These are phyloP conservation scores for Colaptes auratus DNA, from an alignment of 2,113 vertebrate genomes.

Conservation along the genomic window DNA sequence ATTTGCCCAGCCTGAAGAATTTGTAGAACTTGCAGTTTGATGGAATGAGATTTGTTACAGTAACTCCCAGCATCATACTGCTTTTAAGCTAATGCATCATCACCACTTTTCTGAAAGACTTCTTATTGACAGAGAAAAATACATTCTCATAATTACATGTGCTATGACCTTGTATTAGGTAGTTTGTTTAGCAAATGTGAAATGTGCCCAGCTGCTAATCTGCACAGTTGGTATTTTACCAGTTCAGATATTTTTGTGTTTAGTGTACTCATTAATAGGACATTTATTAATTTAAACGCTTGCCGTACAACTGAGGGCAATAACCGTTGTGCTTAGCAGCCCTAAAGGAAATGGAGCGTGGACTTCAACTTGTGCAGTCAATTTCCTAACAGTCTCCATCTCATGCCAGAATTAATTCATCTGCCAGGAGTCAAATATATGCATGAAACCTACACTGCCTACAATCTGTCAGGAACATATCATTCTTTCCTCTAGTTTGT, in stretches of 20 bases:
- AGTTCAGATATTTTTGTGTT: constrained; percentile 31
- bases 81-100: neutral
- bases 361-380: neutral
- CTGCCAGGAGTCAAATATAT: neutral
- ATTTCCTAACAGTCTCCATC: constrained; percentile 14
- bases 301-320: constrained; percentile 26
- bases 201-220: neutral
- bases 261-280: constrained; percentile 48
- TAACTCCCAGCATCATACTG: neutral
- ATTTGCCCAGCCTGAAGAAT: neutral
- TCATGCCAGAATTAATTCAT: constrained; percentile 3
- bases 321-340: constrained; percentile 46
- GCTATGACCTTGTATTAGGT: neutral
- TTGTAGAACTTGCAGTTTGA: neutral
- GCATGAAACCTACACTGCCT: neutral
- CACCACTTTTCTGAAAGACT: neutral
- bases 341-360: constrained; percentile 40
- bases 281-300: constrained; percentile 52
- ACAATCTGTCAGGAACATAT: neutral
- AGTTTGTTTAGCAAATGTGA: neutral
- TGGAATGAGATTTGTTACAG: neutral
- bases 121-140: neutral
- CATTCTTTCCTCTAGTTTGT: neutral
- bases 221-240: constrained; percentile 8
- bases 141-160: neutral